These are phyloP conservation scores for Herminia tarsipennalis DNA, from an alignment of 2,888 invertebrate species.

Conservation along the genomic window DNA sequence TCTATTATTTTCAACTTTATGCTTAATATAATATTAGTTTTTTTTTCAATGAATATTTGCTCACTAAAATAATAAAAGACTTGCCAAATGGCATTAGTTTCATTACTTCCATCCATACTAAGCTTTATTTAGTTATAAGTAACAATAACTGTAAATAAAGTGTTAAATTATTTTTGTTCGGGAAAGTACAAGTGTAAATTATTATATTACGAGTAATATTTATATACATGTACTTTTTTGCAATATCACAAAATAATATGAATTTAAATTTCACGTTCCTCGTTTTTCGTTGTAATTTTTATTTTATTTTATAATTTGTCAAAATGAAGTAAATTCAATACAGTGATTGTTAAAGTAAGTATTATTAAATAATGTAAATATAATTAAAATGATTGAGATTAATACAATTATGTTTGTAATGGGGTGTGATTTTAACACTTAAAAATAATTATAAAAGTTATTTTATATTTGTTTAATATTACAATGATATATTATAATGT, in stretches of 20 bases:
- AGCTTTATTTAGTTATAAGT: slow-evolving; percentile 72
- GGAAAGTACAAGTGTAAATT: slow-evolving; percentile 36
- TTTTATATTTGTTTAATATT: slow-evolving; percentile 11
- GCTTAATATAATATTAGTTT: slow-evolving; percentile 3
- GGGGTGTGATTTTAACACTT: slow-evolving; percentile 25
- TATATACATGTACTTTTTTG: slow-evolving; percentile 22
- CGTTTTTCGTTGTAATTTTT: too few relatives aligned
- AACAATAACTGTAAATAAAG: slow-evolving; percentile 54
- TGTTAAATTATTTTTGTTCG: slow-evolving; percentile 44
- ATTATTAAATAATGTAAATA: slow-evolving; percentile 41
- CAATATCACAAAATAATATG: slow-evolving; percentile 12
- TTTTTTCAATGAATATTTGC: slow-evolving; percentile 12
- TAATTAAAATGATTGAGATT: slow-evolving; percentile 41
- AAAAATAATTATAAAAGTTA: slow-evolving; percentile 17
- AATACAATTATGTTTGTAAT: slow-evolving; percentile 28
- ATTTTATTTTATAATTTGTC: slow-evolving; percentile 9
- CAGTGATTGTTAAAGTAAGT: slow-evolving; percentile 33
- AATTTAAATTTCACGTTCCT: background rate
- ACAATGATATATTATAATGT: slow-evolving; percentile 49
- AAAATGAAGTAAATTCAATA: slow-evolving; percentile 19
- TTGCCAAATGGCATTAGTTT: slow-evolving; percentile 29
- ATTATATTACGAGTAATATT: slow-evolving; percentile 4
- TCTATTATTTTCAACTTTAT: too few relatives aligned
- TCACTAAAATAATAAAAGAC: slow-evolving; percentile 35
- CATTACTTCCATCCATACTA: slow-evolving; percentile 63